Base-by-base conservation (phyloP, 2,888 invertebrate genomes). In the Chorisops tibialis region DNA sequence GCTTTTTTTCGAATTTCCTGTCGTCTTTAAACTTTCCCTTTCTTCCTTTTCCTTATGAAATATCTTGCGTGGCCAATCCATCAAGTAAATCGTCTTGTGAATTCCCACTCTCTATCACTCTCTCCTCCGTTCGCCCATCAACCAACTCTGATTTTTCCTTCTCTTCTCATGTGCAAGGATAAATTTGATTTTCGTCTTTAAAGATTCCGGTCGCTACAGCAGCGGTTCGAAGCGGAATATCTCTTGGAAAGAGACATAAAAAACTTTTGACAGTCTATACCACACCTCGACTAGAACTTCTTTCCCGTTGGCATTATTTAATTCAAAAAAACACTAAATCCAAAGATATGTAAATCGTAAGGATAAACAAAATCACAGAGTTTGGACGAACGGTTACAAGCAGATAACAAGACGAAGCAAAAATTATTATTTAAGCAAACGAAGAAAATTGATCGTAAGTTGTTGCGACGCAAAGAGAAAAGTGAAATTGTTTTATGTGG, bases 11-110 rank as follows among this genome's bases (percentile, higher is more conserved):
- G 35, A 45, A 43, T 30, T 56, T 56, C 56, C 45, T 16, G 16
- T 30, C 52, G 18, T 21, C 30, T 18, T 14, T 21, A 43, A 30
- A 45, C 43, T 56, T 45, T 45, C 43, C 43, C 35, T 45, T 35
- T 45, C 30, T 16, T 14, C 52, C 41, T 9, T 11, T n/a, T 19
- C 16, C 18, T 41, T 54, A 41, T 39, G 22, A 14, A 45, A 35
- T 45, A 56, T 43, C 56, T 45, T 45, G 30, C 56, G 24, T 30
- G 45, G 43, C 56, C 56, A 56, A 45, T 45, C 54, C 54, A 54
- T 54, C 54, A 54, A 54, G 22, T 41, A 54, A 54, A 54, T 41
- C 41, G 54, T 54, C 19, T 54, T 39, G 43, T 14, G 56, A 24
- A 30, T 56, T 24, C 43, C 24, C 21, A 30, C 18, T 45, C 2